Percentiles rank a stretch among this genome's conserved stretches.
Evolutionary conservation across 2,113 vertebrate genomes (phyloP).

Genomic region (Otolemur garnettii): DNA sequence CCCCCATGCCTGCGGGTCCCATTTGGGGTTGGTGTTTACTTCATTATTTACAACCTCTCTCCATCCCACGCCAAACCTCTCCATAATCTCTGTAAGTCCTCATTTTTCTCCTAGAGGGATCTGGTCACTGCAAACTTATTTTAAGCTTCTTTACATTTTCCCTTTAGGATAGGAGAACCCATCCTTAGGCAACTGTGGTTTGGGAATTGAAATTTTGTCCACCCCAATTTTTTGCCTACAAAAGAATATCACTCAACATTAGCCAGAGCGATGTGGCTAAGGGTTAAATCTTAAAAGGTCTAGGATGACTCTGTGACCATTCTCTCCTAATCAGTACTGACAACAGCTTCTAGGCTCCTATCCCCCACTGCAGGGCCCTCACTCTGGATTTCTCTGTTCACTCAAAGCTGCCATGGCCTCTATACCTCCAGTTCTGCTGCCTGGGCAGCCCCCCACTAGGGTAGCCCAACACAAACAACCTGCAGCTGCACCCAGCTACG

Average conservation of each 20-base stretch:
- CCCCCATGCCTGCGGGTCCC: not conserved
- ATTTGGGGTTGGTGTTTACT: constrained; percentile 13
- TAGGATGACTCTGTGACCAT: not conserved
- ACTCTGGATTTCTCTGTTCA: not conserved
- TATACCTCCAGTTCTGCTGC: not conserved
- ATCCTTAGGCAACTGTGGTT: not conserved
- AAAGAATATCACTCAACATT: constrained; percentile 29
- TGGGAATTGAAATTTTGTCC: not conserved
- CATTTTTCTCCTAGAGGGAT: not conserved
- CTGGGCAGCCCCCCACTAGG: fast-evolving
- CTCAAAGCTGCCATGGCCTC: not conserved
- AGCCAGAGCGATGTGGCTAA: not conserved
- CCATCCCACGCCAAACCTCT: not conserved
- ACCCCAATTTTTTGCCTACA: not conserved
- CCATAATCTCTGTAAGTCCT: not conserved
- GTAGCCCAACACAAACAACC: not conserved
- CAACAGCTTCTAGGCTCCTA: not conserved
- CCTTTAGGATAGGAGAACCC: not conserved
- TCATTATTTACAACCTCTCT: constrained; percentile 17
- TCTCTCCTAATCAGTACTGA: not conserved
- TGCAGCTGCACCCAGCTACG: not conserved
- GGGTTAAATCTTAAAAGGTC: not conserved
- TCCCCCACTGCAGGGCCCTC: not conserved
- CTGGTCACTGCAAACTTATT: not conserved
- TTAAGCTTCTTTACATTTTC: not conserved